phyloP scores from a whole-genome alignment of 2,113 vertebrate genomes.

The Tachycineta bicolor region DNA sequence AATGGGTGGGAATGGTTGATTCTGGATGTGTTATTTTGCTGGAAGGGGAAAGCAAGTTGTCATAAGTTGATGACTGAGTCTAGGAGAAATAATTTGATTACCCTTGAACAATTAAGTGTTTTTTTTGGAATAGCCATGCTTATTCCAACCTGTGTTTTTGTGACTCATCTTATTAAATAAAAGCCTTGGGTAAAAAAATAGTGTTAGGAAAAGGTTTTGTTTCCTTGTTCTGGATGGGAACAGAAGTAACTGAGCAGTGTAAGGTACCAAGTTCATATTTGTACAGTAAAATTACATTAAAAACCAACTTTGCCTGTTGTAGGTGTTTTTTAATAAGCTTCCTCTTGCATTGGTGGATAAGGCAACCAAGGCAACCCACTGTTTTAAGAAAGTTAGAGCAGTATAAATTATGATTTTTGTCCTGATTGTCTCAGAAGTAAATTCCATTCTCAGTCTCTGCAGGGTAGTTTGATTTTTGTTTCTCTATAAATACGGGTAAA shows the following conservation, averaged over 20 bases:
- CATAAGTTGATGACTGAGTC: neutral
- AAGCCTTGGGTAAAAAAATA: slow-evolving; percentile 59
- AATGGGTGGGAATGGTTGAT: neutral
- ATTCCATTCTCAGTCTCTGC: neutral
- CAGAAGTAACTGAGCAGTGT: slow-evolving; percentile 11
- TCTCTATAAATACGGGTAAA: neutral
- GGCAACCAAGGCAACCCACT: neutral
- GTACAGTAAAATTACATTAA: neutral
- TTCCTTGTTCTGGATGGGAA: slow-evolving; percentile 31
- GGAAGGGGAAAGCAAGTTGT: slow-evolving; percentile 4
- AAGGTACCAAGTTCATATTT: neutral
- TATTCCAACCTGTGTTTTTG: slow-evolving; percentile 55
- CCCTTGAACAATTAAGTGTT: slow-evolving; percentile 44
- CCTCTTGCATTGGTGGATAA: neutral
- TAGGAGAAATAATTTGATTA: neutral
- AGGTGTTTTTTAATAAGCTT: neutral
- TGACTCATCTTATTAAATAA: slow-evolving; percentile 62
- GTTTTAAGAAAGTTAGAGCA: neutral
- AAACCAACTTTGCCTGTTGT: neutral
- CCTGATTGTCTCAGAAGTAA: neutral
- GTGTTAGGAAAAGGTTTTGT: slow-evolving; percentile 7
- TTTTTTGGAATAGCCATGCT: slow-evolving; percentile 36
- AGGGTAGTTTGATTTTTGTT: neutral
- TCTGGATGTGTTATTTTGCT: slow-evolving; percentile 29
- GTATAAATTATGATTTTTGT: neutral